Conservation (phyloP, 2,888 invertebrate genomes). For the Trichopria drosophilae region DNA sequence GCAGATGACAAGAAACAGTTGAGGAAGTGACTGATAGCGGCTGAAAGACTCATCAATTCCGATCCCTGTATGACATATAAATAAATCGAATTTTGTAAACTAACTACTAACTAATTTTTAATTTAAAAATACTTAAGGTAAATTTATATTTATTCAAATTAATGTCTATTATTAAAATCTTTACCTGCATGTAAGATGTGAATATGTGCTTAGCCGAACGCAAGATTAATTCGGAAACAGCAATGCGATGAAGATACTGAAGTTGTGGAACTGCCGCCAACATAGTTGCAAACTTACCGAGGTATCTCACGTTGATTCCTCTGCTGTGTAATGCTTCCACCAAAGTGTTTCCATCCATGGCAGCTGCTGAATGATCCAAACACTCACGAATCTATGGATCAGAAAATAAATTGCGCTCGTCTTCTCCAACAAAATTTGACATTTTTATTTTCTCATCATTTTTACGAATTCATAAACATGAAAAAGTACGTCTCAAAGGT, state of each 20-base stretch:
- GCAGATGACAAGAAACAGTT: conserved; percentile 90
- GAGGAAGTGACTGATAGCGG: conserved; percentile 92
- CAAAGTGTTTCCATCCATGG: conserved; percentile 92
- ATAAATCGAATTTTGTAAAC: neutral
- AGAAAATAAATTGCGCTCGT: neutral
- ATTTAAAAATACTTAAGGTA: neutral
- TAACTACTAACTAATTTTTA: neutral
- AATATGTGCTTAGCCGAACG: conserved; percentile 94
- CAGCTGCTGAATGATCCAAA: conserved; percentile 87
- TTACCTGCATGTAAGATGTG: conserved; percentile 82
- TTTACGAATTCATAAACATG: no score
- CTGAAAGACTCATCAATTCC: conserved; percentile 87
- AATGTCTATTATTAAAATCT: neutral
- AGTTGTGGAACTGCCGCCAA: conserved; percentile 78
- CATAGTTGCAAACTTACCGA: conserved; percentile 87
- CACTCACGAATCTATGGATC: conserved; percentile 77
- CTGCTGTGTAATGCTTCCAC: conserved; percentile 92
- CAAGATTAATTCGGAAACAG: conserved; percentile 85
- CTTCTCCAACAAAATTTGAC: neutral
- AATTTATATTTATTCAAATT: neutral
- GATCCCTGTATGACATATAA: conserved; percentile 64
- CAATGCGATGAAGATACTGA: conserved; percentile 86
- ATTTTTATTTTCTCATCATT: conserved; percentile 9
- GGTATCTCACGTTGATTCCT: conserved; percentile 95
- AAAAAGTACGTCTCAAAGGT: no score